These are phyloP conservation scores for Xenopus tropicalis DNA, from an alignment of 2,113 vertebrate species.

Conservation along the genomic window DNA sequence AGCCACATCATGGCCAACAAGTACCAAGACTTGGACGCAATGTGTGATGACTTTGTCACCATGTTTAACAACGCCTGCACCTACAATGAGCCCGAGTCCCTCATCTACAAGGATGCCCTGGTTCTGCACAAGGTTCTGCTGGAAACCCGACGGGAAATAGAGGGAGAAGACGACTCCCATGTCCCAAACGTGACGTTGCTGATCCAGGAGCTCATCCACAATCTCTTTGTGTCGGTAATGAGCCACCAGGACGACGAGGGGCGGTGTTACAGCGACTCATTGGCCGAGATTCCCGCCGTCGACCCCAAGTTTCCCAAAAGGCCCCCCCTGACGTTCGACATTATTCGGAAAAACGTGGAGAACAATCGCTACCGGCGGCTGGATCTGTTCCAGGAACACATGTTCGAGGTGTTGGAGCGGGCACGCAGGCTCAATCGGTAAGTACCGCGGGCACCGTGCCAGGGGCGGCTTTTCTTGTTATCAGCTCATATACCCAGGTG, in stretches of 20 bases:
- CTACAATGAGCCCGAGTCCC: slow-evolving; percentile 93
- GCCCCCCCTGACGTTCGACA: slow-evolving; percentile 87
- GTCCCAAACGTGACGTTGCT: slow-evolving; percentile 91
- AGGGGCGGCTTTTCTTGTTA: neutral
- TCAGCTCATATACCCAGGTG: neutral
- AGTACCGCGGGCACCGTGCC: slow-evolving; percentile 32
- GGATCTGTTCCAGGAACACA: slow-evolving; percentile 97
- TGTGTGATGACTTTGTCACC: slow-evolving; percentile 96
- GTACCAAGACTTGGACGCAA: slow-evolving; percentile 95
- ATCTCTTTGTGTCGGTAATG: slow-evolving; percentile 95
- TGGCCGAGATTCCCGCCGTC: slow-evolving; percentile 88
- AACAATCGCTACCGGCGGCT: slow-evolving; percentile 85
- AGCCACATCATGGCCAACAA: slow-evolving; percentile 98
- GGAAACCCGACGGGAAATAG: slow-evolving; percentile 88
- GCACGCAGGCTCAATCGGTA: slow-evolving; percentile 91
- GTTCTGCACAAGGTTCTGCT: slow-evolving; percentile 91
- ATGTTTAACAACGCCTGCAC: slow-evolving; percentile 99
- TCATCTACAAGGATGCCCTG: slow-evolving; percentile 96
- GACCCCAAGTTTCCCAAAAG: slow-evolving; percentile 84
- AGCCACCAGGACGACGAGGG: slow-evolving; percentile 97
- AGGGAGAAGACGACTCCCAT: slow-evolving; percentile 90
- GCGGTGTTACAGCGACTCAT: slow-evolving; percentile 96
- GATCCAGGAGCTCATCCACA: slow-evolving; percentile 95
- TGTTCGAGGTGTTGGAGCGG: slow-evolving; percentile 97
- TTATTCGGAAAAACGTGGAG: slow-evolving; percentile 89